A percentile compares a stretch with the other conserved stretches of the same genome.
Conservation (phyloP, 2,113 vertebrate genomes). For the Arvicanthis niloticus region DNA sequence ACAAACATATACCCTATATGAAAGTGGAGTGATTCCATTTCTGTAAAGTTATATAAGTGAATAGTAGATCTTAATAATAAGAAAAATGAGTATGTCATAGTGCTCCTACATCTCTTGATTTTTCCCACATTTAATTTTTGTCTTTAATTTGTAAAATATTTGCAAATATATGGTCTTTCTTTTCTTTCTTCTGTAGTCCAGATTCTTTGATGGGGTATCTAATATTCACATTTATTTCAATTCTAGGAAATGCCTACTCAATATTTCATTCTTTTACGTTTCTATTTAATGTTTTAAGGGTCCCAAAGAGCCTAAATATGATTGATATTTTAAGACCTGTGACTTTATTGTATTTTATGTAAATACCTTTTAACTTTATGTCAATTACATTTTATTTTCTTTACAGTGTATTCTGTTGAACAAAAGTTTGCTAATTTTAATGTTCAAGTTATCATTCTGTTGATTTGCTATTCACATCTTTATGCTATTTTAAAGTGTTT, state of each 20-base stretch:
- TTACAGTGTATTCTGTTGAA: neutral
- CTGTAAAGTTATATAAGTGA: neutral
- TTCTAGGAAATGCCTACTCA: neutral
- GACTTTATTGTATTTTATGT: conserved; percentile 7
- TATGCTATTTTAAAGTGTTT: neutral
- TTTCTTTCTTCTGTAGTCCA: neutral
- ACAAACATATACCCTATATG: neutral
- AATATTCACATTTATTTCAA: neutral
- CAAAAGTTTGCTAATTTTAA: conserved; percentile 30
- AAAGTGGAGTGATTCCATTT: neutral
- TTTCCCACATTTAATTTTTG: neutral
- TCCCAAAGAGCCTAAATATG: neutral
- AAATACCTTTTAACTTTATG: neutral
- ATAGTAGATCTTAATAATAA: neutral
- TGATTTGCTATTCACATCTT: neutral
- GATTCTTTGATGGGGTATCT: neutral
- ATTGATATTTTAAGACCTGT: neutral
- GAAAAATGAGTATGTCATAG: neutral
- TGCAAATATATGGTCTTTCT: neutral
- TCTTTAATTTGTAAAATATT: neutral
- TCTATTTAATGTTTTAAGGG: neutral
- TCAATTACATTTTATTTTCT: neutral
- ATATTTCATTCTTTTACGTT: neutral
- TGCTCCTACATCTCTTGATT: neutral
- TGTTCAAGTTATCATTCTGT: neutral